phyloP scores from a whole-genome alignment of 2,888 invertebrate species.

The Leptinotarsa tumamoca region DNA sequence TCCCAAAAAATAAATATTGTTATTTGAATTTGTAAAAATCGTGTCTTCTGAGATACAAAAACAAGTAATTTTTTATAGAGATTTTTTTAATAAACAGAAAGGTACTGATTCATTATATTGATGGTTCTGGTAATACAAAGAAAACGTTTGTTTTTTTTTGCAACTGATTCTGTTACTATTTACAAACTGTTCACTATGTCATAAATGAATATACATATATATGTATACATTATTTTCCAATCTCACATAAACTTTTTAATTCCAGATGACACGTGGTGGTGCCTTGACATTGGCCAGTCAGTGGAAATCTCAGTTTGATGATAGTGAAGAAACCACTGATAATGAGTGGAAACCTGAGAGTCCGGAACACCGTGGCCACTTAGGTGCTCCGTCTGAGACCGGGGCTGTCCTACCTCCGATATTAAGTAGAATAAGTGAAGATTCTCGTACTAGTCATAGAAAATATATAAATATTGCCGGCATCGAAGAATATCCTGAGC shows the following conservation, averaged over 20 bases:
- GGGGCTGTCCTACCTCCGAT: slow-evolving; percentile 59
- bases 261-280: slow-evolving; percentile 83
- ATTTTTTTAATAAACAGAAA: no score
- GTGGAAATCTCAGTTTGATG: slow-evolving; percentile 97
- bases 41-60: no score
- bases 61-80: no score
- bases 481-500: slow-evolving; percentile 81
- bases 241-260: slow-evolving; percentile 5
- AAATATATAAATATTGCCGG: slow-evolving; percentile 83
- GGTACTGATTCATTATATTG: no score
- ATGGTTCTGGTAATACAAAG: no score
- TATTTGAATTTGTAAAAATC: no score
- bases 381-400: slow-evolving; percentile 62
- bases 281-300: slow-evolving; percentile 91
- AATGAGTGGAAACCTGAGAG: slow-evolving; percentile 93
- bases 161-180: no score
- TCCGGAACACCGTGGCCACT: slow-evolving; percentile 69
- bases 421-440: slow-evolving; percentile 69
- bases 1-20: no score
- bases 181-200: no score
- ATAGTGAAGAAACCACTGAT: slow-evolving; percentile 94
- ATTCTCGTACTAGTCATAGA: slow-evolving; percentile 66
- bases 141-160: no score
- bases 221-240: background rate
- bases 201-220: no score